Base-by-base conservation (phyloP, 2,113 vertebrate species). In the Cichladusa arquata region DNA sequence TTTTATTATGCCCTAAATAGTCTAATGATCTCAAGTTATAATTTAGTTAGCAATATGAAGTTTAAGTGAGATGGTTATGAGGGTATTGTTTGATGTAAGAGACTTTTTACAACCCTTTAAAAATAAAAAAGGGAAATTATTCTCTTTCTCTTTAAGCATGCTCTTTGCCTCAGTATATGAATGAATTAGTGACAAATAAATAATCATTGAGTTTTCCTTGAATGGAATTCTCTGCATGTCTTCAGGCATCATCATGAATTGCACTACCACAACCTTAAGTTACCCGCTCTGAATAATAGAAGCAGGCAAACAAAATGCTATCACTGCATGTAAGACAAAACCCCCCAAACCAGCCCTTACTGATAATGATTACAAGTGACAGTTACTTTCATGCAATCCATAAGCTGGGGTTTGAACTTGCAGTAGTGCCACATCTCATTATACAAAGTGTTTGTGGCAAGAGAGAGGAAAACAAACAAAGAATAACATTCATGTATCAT, bases 361-460 rank as follows among this genome's bases (percentile, higher is more conserved):
- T 96, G 89, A 95, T 82, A 74, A 45, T 82, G 86, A 94, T 93
- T 58, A 57, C 42, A 81, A 93, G 65, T 95, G 94, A 84, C 93
- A 93, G 73, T 77, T 77, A 80, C 66, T 58, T 97, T 96, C 70
- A 85, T 82, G 53, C 48, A 84, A 85, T 70, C 71, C 62, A 72
- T 87, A 57, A 93, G 11, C 54, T 89, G 40, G 54, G 19, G 8
- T 92, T 94, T 96, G 58, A 93, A 62, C 47, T 60, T 94, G 31
- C 78, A 47, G 6, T 70, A 34, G 44, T 93, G 94, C 47, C 85
- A 91, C n/a, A 79, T 95, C 38, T 95, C 54, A 73, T 95, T 86
- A 96, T 78, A 74, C 28, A 90, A 77, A 82, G 42, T 51, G 73
- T 31, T 54, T 57, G 54, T 58, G 13, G 51, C 2, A 22, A 85